Evolutionary conservation across 2,888 invertebrate species (phyloP), one percentile per base, ranked within the genome.

Genomic region (Apodemia duryi): DNA sequence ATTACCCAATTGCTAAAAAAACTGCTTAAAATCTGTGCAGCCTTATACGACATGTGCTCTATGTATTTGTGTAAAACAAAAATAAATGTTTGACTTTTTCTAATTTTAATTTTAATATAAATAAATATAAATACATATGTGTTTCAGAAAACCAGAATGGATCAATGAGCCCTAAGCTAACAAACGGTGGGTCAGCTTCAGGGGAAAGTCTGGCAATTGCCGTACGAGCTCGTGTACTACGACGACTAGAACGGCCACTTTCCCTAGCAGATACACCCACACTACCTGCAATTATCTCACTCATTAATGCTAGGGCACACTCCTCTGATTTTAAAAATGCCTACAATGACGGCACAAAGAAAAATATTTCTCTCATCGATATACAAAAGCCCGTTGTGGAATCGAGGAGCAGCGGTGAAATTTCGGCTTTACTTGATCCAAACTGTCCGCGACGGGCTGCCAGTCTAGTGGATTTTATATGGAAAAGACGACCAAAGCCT

Each of bases 131-230:
- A 3, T 32, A 32, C 21, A 32, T 4, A 13, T 46, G 13, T 46
- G 62, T 79, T 79, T 2, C 81, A 88, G 86, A 84, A 35, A 77
- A 72, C 60, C 73, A 72, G 11, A 77, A 75, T 10, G 83, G 75
- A 6, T 75, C 79, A 2, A 65, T 69, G 32, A 78, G 74, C 68
- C 77, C 76, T 2, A 72, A 72, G n/a, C 63, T 77, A 28, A 28
- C 65, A 4, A 68, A 67, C 38, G 78, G 75, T 1, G 71, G 66
- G 0, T 73, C 77, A 6, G 69, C 73, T 9, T 84, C 86, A 0
- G 80, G 75, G n/a, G 88, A 86, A 68, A 83, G 81, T 67, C 63
- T 86, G 28, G 83, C 83, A 7, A 75, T 79, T 43, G 84, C 82
- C 0, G 86, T 87, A 57, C 83, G 84, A 11, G 81, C 80, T 21